Evolutionary conservation across 2,888 invertebrate species (phyloP).

Genomic region (Nesidiocoris tenuis): DNA sequence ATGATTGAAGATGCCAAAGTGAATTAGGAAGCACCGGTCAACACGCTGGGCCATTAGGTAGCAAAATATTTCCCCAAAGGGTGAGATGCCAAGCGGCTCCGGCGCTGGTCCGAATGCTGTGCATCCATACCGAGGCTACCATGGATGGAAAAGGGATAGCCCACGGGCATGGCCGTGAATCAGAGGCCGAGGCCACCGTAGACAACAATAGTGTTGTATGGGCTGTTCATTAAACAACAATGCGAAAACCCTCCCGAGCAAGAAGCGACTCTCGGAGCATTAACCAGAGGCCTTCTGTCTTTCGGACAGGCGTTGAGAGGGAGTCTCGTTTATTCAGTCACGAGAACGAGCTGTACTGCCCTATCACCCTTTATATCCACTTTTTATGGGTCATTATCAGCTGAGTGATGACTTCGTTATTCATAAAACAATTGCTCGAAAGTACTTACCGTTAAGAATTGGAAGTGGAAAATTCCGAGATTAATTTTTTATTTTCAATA

Average conservation of each 20-base stretch:
- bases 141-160: no score
- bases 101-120: no score
- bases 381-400: neutral
- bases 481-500: no score
- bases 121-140: no score
- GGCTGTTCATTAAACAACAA: conserved; percentile 35
- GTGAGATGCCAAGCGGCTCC: no score
- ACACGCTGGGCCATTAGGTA: no score
- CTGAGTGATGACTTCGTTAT: neutral
- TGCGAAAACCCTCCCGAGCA: neutral
- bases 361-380: neutral
- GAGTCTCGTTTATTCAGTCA: neutral
- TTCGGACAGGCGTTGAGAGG: neutral
- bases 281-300: neutral
- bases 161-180: conserved; percentile 12
- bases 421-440: no score
- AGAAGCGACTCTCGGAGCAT: neutral
- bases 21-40: no score
- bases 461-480: no score
- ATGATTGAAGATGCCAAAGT: no score
- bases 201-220: conserved; percentile 29
- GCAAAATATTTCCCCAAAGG: no score
- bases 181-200: conserved; percentile 11
- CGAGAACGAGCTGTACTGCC: neutral
- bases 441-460: no score